phyloP scores from a whole-genome alignment of 2,888 invertebrate species.

The Drosophila maculinotata region DNA sequence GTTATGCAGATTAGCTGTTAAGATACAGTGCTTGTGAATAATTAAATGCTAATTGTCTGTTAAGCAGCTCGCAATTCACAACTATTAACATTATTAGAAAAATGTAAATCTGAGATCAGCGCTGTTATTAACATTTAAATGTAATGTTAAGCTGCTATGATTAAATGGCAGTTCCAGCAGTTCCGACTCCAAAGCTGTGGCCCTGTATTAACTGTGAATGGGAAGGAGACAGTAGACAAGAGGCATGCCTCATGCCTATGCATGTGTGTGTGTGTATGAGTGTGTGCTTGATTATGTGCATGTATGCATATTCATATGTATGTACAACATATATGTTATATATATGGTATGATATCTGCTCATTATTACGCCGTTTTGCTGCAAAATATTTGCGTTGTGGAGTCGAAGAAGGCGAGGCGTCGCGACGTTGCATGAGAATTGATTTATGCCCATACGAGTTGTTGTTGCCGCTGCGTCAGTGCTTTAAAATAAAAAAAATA shows the following conservation, averaged over 20 bases:
- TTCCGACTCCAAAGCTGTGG: constrained; percentile 1
- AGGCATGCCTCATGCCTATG: constrained; percentile 9
- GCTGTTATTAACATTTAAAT: background rate
- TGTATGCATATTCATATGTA: background rate
- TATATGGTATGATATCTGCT: constrained; percentile 25
- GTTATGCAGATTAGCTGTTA: too few relatives aligned
- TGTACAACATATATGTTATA: too few relatives aligned
- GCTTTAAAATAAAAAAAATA: background rate
- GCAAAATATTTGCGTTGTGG: constrained; percentile 56
- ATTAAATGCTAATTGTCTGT: background rate
- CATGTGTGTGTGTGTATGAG: background rate
- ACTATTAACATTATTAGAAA: background rate
- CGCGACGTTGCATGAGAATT: constrained; percentile 59
- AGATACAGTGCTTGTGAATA: too few relatives aligned
- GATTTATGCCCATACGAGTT: constrained; percentile 67
- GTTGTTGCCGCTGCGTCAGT: constrained; percentile 33
- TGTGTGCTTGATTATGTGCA: too few relatives aligned
- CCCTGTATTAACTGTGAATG: constrained; percentile 19
- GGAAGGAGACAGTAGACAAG: constrained; percentile 17
- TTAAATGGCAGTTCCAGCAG: background rate
- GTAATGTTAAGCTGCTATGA: background rate
- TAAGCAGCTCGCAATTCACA: background rate
- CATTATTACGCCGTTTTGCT: constrained; percentile 53
- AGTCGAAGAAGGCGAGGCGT: constrained; percentile 3
- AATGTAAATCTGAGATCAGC: too few relatives aligned